Conservation (phyloP, 2,888 invertebrate species). For the Drosophila mayaguana region DNA sequence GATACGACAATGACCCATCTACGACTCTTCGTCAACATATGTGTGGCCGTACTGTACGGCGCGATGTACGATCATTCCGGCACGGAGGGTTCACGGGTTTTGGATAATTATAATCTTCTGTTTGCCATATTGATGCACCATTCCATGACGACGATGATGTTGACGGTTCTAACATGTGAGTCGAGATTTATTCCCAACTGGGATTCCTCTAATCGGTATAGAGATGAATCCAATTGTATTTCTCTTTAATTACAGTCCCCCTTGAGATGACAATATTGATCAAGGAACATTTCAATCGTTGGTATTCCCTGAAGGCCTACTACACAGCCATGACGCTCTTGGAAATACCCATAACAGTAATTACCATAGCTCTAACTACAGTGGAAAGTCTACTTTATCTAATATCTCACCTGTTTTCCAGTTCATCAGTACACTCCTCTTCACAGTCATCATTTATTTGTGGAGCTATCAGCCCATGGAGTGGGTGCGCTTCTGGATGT, state of each 20-base stretch:
- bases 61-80: slow-evolving; percentile 91
- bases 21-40: slow-evolving; percentile 90
- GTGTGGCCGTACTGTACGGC: slow-evolving; percentile 92
- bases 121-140: slow-evolving; percentile 97
- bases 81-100: slow-evolving; percentile 90
- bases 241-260: slow-evolving; percentile 85
- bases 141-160: slow-evolving; percentile 96
- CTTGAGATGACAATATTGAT: slow-evolving; percentile 92
- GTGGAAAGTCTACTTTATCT: too few relatives aligned
- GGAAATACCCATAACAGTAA: slow-evolving; percentile 92
- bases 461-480: slow-evolving; percentile 96
- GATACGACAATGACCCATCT: slow-evolving; percentile 92
- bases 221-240: too few relatives aligned
- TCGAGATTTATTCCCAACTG: background rate
- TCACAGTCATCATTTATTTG: slow-evolving; percentile 91
- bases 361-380: slow-evolving; percentile 66
- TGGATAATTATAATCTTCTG: slow-evolving; percentile 94
- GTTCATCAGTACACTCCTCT: slow-evolving; percentile 89
- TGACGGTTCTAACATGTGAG: slow-evolving; percentile 94
- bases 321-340: slow-evolving; percentile 91
- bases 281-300: slow-evolving; percentile 95
- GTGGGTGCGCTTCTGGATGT: slow-evolving; percentile 92
- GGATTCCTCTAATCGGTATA: too few relatives aligned
- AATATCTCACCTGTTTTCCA: slow-evolving; percentile 74
- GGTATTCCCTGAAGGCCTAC: slow-evolving; percentile 94